Conservation (phyloP, 2,113 vertebrate species). For the Grammomys surdaster region DNA sequence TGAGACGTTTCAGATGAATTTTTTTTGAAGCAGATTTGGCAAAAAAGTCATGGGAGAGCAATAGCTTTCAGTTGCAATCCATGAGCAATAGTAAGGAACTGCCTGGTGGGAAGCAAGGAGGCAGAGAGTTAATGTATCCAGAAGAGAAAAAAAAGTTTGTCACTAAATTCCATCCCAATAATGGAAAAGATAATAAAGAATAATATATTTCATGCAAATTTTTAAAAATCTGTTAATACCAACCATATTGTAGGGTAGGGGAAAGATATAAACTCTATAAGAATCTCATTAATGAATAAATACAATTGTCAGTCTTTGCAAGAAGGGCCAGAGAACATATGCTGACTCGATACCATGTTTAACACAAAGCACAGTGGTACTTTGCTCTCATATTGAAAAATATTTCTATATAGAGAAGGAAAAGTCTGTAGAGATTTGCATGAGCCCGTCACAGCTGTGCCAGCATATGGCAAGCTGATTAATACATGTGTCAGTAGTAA, state of each 20-base stretch:
- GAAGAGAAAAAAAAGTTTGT: background rate
- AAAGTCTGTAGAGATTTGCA: constrained; percentile 60
- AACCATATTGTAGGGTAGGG: background rate
- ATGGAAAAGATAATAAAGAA: background rate
- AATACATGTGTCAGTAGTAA: constrained; percentile 46
- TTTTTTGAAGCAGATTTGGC: background rate
- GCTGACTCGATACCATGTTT: constrained; percentile 9
- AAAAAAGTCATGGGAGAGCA: background rate
- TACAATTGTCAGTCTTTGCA: constrained; percentile 13
- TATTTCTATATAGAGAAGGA: constrained; percentile 36
- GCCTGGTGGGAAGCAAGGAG: background rate
- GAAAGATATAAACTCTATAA: background rate
- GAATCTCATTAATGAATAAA: constrained; percentile 28
- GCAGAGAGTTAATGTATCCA: background rate
- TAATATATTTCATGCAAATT: background rate
- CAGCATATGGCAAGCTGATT: constrained; percentile 65
- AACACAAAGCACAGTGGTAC: background rate
- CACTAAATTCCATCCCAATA: background rate
- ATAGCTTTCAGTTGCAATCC: background rate
- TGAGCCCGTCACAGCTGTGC: constrained; percentile 44
- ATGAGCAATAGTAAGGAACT: background rate
- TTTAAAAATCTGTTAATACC: background rate
- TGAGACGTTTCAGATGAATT: background rate
- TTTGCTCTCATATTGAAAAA: constrained; percentile 43
- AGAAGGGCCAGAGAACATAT: constrained; percentile 52